These are phyloP conservation scores for Drosophila falleni DNA, from an alignment of 2,888 invertebrate species.

Conservation along the genomic window DNA sequence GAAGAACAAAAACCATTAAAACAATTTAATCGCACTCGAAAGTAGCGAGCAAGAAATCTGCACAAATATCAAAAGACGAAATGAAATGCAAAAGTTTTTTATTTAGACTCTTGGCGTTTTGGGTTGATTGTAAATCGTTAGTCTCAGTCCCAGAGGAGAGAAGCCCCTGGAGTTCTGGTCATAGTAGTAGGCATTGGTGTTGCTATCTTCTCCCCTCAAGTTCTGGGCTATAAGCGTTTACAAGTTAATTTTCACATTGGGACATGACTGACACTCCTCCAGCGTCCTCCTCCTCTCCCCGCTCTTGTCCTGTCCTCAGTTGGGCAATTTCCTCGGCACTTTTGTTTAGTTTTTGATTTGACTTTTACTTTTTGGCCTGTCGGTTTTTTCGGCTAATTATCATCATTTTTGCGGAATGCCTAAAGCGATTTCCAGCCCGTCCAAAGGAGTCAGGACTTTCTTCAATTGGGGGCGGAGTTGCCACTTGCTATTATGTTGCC, in stretches of 20 bases:
- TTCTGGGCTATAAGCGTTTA: conserved; percentile 60
- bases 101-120: conserved; percentile 71
- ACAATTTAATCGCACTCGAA: conserved; percentile 85
- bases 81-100: conserved; percentile 80
- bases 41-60: conserved; percentile 72
- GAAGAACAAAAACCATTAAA: conserved; percentile 84
- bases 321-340: conserved; percentile 68
- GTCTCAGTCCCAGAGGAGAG: conserved; percentile 65
- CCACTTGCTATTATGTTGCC: conserved; percentile 73
- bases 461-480: background rate
- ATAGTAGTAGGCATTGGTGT: conserved; percentile 22
- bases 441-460: conserved; percentile 10
- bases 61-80: conserved; percentile 75
- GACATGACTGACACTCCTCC: conserved; percentile 65
- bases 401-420: conserved; percentile 82
- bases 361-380: conserved; percentile 69
- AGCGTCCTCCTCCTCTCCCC: background rate
- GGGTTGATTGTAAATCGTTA: conserved; percentile 83
- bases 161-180: conserved; percentile 25
- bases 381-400: conserved; percentile 77
- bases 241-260: conserved; percentile 83
- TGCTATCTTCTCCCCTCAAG: conserved; percentile 12
- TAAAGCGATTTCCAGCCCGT: conserved; percentile 62
- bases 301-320: conserved; percentile 3
- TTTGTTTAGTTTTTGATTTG: conserved; percentile 82